Evolutionary conservation across 1,140 invertebrate species (phyloP), one percentile per base, ranked within the genome.

Genomic region (Zaprionus gabonicus): DNA sequence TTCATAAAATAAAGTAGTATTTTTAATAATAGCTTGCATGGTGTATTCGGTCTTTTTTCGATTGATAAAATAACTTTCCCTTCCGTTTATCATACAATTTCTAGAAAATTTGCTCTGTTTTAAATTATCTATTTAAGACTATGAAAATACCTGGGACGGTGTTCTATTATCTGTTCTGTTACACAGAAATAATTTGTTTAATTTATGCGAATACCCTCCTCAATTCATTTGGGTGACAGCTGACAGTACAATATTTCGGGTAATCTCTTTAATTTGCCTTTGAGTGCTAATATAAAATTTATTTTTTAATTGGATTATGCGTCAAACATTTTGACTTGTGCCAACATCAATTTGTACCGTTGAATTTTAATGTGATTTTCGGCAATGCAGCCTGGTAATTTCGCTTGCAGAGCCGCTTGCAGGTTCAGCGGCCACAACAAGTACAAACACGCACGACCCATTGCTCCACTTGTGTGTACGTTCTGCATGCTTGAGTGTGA

Each of bases 271-370:
- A 53, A 75, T 78, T 71, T 67, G 23, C 67, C 78, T 80, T 60
- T 23, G 65, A 44, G 64, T 81, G 71, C 71, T 88, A 76, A 87
- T 84, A 75, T 67, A 88, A 84, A 88, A 88, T 88, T 75, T 79
- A 85, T 90, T 81, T 88, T 81, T 80, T 73, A 78, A 88, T 88
- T 88, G 85, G 85, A 88, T 88, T 88, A 88, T 85, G 71, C 84
- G 85, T 78, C 85, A 90, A 76, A 90, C 78, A 85, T 81, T 90
- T 85, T 90, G 84, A 90, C 85, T 80, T 90, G 64, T 81, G 78
- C 63, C 83, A 87, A 75, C 83, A 80, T 59, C 76, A 88, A 88
- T 88, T 80, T 80, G 72, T 57, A 67, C 27, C 68, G 66, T 79
- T 81, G 75, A 90, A 88, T 88, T 88, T 84, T 88, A 88, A 88